Evolutionary conservation across 2,113 vertebrate species (phyloP), one percentile per base, ranked within the genome.

Genomic region (Halichoeres trimaculatus): DNA sequence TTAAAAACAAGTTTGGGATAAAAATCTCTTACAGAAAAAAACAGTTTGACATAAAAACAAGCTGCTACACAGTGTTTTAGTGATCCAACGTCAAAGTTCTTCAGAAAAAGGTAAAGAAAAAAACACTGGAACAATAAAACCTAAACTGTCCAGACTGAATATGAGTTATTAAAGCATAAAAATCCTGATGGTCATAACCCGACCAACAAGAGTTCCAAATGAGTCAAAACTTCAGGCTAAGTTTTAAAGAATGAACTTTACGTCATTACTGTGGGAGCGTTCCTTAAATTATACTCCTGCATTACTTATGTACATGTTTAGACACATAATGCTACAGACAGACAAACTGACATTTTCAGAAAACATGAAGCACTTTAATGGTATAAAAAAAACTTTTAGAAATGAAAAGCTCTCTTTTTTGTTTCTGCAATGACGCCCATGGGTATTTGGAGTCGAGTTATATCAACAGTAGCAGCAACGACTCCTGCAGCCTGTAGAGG

Each of bases 331-430:
- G n/a, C n/a, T n/a, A n/a, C n/a, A n/a, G n/a, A n/a, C n/a, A n/a
- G n/a, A n/a, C n/a, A n/a, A n/a, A n/a, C n/a, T n/a, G n/a, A n/a
- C n/a, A n/a, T n/a, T n/a, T n/a, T n/a, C n/a, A n/a, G 20, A 40
- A 16, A 40, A 40, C 1, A 35, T 40, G 9, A 13, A 40, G 9
- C 38, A 40, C 10, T 34, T 45, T 66, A 9, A 43, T 45, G 20
- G 16, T 19, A 48, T 14, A 54, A 38, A 17, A 38, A 70, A 30
- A 70, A 11, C 51, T 45, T 56, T 69, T 36, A n/a, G 43, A 36
- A 24, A n/a, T 68, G 0, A 68, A 55, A 35, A 47, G 9, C 26
- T 0, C 19, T 5, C n/a, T 36, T 10, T 24, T 3, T 22, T 24
- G 1, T 40, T 59, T 10, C 47, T 70, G 19, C 20, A 40, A 38